A percentile compares a stretch with the other conserved stretches of the same genome.
Evolutionary conservation across 2,797 vertebrate genomes (phyloP).

Genomic region (Notoglanidium macrostoma): DNA sequence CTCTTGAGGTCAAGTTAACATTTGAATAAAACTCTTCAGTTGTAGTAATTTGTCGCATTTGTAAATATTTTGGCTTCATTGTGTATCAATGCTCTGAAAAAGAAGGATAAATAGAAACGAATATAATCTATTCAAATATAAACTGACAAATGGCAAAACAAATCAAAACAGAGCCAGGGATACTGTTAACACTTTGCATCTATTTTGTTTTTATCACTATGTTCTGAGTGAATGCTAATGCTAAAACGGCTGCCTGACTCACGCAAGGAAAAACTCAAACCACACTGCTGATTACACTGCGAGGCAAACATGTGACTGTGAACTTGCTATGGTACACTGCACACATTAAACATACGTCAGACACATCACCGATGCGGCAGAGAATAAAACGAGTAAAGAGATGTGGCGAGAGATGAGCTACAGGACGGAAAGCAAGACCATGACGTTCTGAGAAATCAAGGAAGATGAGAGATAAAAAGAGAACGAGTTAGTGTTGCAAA

Average conservation of each 20-base stretch:
- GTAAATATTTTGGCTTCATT: conserved; percentile 3
- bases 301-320: neutral
- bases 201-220: neutral
- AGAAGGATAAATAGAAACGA: conserved; percentile 2
- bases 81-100: neutral
- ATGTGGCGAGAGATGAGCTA: neutral
- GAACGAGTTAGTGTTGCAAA: neutral
- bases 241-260: neutral
- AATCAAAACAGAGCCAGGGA: neutral
- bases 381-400: neutral
- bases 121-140: conserved; percentile 11
- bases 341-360: neutral
- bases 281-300: neutral
- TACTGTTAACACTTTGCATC: conserved; percentile 1
- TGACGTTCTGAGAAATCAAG: neutral
- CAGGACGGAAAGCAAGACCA: neutral
- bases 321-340: neutral
- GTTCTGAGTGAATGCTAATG: neutral
- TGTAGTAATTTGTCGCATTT: neutral
- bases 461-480: neutral
- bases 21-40: neutral
- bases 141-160: neutral
- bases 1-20: neutral
- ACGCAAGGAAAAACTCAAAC: neutral
- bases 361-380: neutral